Base-by-base conservation (phyloP, 2,797 vertebrate species). In the Arnoldichthys spilopterus region DNA sequence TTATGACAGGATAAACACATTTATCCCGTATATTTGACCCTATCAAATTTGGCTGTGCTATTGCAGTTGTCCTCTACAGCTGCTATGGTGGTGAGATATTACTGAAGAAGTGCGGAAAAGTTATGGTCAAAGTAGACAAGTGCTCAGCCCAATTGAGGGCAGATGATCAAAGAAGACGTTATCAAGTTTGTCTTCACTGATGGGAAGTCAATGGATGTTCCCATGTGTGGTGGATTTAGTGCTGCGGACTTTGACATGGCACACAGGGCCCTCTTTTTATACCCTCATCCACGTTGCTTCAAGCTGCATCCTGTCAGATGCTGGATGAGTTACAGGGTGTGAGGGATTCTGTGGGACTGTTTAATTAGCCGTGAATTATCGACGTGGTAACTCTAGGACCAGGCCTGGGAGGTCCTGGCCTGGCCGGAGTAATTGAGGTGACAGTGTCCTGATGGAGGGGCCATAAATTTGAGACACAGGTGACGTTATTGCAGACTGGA, bases 281-380 rank as follows among this genome's bases (percentile, higher is more conserved):
- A 28, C 59, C 45, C 30, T 22, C n/a, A 62, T 51, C 51, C 59
- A 24, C 67, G 13, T 18, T 6, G n/a, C 75, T 64, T 66, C 22
- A 30, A 59, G n/a, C 37, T 34, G 24, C 4, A 1, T n/a, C n/a
- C 64, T 74, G 45, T 63, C 79, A 67, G 47, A 8, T 5, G 43
- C 64, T 69, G 24, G 64, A 74, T 78, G 74, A 79, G 71, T 40
- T 76, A 84, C 72, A 32, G 56, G 61, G 30, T 28, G 20, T 34
- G 58, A 70, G 61, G 20, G 56, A 54, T 37, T 72, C 73, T 64
- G 70, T 74, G 78, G 62, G 30, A 37, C 64, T 79, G 81, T 80
- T 83, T 80, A 83, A 85, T 82, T 82, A 85, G 72, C 81, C n/a
- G 11, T 85, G 75, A 83, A 78, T 75, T 82, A 83, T 76, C 59